phyloP scores from a whole-genome alignment of 2,888 invertebrate genomes.

The Cantharis rufa region DNA sequence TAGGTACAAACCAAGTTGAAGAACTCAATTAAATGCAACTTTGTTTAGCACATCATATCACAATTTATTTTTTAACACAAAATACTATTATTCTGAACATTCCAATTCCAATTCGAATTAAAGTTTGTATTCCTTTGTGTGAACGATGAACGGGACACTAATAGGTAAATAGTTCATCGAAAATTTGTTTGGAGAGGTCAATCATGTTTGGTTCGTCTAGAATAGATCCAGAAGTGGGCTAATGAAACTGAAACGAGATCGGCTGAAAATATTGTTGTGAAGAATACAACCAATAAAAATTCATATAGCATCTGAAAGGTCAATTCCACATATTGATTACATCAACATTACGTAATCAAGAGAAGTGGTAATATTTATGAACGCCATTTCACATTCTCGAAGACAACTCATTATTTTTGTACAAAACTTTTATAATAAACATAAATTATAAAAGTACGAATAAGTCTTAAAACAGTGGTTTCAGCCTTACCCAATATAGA shows the following conservation, averaged over 20 bases:
- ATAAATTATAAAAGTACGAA: neutral
- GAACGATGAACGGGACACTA: neutral
- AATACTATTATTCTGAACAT: neutral
- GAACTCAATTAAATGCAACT: neutral
- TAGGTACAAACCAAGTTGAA: neutral
- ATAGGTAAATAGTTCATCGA: neutral
- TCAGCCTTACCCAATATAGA: neutral
- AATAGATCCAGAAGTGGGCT: neutral
- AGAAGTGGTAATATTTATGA: constrained; percentile 1
- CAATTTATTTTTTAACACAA: neutral
- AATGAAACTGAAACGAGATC: neutral
- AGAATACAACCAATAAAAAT: neutral
- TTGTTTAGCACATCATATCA: neutral
- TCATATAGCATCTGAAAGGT: constrained; percentile 8
- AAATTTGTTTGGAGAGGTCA: neutral
- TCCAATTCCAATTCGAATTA: neutral
- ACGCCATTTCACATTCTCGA: neutral
- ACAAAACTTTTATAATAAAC: neutral
- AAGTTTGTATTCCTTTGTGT: neutral
- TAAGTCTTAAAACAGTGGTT: neutral
- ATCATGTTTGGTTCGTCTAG: neutral
- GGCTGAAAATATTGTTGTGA: neutral
- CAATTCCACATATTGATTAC: constrained; percentile 8
- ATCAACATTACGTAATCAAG: constrained; percentile 7
- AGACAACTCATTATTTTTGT: constrained; percentile 2